Evolutionary conservation across 2,888 invertebrate species (phyloP), one percentile per base, ranked within the genome.

Genomic region (Hymenopus coronatus): DNA sequence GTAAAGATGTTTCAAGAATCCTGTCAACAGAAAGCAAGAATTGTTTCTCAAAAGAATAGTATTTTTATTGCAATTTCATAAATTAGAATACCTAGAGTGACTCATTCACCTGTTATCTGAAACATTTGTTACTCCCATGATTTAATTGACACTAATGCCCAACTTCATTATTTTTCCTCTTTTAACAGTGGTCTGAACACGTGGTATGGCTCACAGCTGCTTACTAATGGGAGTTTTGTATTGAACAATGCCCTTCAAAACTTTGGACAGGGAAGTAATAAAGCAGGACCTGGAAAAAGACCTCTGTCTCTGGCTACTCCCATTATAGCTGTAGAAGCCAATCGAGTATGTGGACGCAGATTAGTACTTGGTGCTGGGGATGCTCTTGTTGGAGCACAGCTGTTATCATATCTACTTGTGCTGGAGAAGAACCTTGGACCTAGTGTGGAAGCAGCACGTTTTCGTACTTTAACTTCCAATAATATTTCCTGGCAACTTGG

Each of bases 341-440:
- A 90, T 25, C 90, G 91, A 83, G 92, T 94, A 88, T 95, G 95
- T 92, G 94, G 94, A 85, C 93, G 94, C 89, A 92, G 95, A 88
- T 93, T 95, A 88, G 93, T 94, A 3, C 93, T 95, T 87, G 95
- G 95, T 84, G 93, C 94, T 3, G 94, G 94, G 90, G 95, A 95
- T 92, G 92, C 94, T 83, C 92, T 93, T 3, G 92, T 94, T 46
- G 94, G 93, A 84, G 93, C 93, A 7, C 94, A 95, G 92, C 92
- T 95, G 70, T 92, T 95, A 28, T 92, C 94, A 82, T 93, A 93
- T 90, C 92, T 95, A 84, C 91, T 95, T 82, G 92, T 94, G 28
- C 93, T 93, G 12, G 92, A 93, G 54, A 91, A 93, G 90, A 94
- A 94, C 91, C 92, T 94, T 30, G 93, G 94, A 8, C 91, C 93